phyloP scores from a whole-genome alignment of 2,888 invertebrate species.

The Trachelus stipa region DNA sequence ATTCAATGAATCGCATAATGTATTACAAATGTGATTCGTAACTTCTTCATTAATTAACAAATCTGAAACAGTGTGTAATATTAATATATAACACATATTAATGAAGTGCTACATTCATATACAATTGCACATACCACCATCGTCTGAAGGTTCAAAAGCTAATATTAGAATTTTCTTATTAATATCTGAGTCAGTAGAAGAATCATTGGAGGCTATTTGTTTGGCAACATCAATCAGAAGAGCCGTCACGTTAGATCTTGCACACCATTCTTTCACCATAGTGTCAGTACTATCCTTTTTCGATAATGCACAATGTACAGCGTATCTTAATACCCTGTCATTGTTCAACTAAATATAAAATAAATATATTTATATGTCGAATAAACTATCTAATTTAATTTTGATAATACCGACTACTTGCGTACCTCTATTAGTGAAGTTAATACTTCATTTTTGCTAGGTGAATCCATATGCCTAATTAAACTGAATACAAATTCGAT shows the following conservation, averaged over 20 bases:
- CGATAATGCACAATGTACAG: constrained; percentile 59
- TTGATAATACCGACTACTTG: background rate
- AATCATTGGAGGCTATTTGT: constrained; percentile 36
- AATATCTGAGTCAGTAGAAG: constrained; percentile 30
- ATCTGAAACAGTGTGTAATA: constrained; percentile 56
- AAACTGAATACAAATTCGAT: constrained; percentile 75
- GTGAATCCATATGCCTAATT: constrained; percentile 67
- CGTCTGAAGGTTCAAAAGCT: constrained; percentile 50
- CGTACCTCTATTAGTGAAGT: constrained; percentile 68
- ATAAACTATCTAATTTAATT: constrained; percentile 6
- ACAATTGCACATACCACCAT: constrained; percentile 61
- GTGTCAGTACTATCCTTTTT: constrained; percentile 65
- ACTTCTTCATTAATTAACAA: constrained; percentile 64
- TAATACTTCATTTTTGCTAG: constrained; percentile 71
- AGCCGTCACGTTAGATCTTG: constrained; percentile 62
- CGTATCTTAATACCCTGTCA: constrained; percentile 38
- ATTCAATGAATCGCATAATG: constrained; percentile 60
- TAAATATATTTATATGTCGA: constrained; percentile 6
- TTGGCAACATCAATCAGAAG: constrained; percentile 63
- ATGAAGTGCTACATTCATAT: background rate
- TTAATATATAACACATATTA: background rate
- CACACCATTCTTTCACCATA: constrained; percentile 68
- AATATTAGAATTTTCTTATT: constrained; percentile 47
- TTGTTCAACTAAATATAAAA: constrained; percentile 45
- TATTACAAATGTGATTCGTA: constrained; percentile 62